Evolutionary conservation across 2,888 invertebrate genomes (phyloP).

Genomic region (Meta bourneti): DNA sequence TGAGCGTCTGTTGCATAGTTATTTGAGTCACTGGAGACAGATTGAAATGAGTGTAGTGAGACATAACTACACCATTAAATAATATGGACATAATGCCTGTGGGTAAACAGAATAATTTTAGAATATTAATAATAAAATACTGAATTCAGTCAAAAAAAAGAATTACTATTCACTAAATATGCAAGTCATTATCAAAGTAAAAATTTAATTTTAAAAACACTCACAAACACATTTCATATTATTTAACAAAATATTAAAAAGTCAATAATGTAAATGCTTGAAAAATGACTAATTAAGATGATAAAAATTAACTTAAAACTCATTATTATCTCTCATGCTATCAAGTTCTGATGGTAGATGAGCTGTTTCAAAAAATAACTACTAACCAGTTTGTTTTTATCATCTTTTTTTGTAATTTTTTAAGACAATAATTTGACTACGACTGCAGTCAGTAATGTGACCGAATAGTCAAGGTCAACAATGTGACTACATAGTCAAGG

Average conservation of each 20-base stretch:
- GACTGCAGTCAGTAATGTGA: too few relatives aligned
- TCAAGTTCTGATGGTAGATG: too few relatives aligned
- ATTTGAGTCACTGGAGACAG: slow-evolving; percentile 98
- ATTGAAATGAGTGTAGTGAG: slow-evolving; percentile 99
- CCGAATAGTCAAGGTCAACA: too few relatives aligned
- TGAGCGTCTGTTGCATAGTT: slow-evolving; percentile 99
- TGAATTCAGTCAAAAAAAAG: background rate
- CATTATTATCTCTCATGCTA: too few relatives aligned
- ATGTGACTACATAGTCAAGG: too few relatives aligned
- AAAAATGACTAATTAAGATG: too few relatives aligned
- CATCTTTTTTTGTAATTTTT: too few relatives aligned
- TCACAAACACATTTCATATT: background rate
- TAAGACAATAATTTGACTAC: too few relatives aligned
- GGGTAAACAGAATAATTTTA: slow-evolving; percentile 57
- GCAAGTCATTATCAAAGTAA: background rate
- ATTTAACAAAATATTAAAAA: background rate
- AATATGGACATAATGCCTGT: slow-evolving; percentile 99
- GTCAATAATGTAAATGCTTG: too few relatives aligned
- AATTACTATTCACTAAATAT: background rate
- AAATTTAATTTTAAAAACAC: background rate
- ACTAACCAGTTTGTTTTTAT: too few relatives aligned
- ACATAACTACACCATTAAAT: slow-evolving; percentile 99
- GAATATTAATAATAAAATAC: background rate
- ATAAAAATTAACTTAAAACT: too few relatives aligned
- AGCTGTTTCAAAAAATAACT: too few relatives aligned